A percentile compares a stretch with the other conserved stretches of the same genome.
These are phyloP conservation scores for Thalassoma bifasciatum DNA, from an alignment of 2,113 vertebrate genomes.

Conservation along the genomic window DNA sequence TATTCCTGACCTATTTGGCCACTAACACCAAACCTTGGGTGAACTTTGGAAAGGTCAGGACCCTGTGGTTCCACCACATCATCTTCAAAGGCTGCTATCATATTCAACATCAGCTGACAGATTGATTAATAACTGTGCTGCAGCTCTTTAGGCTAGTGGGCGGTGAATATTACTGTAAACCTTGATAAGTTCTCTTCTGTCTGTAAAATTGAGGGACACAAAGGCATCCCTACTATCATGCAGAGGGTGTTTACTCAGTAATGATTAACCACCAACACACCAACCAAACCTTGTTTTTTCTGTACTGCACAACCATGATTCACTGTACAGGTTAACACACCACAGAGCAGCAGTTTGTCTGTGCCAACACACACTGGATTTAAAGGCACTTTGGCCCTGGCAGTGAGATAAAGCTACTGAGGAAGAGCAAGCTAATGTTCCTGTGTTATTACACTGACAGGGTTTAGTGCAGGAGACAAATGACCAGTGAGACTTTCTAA, in stretches of 20 bases:
- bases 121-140: conserved; percentile 17
- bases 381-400: conserved; percentile 11
- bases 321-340: neutral
- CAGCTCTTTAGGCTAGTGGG: neutral
- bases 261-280: neutral
- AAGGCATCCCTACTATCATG: neutral
- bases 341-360: neutral
- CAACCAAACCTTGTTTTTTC: neutral
- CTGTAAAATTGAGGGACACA: neutral
- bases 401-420: conserved; percentile 9
- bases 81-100: neutral
- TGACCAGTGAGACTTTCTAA: neutral
- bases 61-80: conserved; percentile 2
- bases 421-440: neutral
- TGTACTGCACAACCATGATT: conserved; percentile 3
- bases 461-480: conserved; percentile 9
- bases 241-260: conserved; percentile 3
- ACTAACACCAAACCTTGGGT: conserved; percentile 4
- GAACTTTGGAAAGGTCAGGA: neutral
- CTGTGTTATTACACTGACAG: conserved; percentile 16
- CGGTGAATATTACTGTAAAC: neutral
- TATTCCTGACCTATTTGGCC: conserved; percentile 25
- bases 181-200: neutral
- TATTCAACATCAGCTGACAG: neutral
- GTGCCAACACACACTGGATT: conserved; percentile 15